Percentiles rank a stretch among this genome's conserved stretches.
phyloP scores from a whole-genome alignment of 2,888 invertebrate genomes.

The Fragum fragum region DNA sequence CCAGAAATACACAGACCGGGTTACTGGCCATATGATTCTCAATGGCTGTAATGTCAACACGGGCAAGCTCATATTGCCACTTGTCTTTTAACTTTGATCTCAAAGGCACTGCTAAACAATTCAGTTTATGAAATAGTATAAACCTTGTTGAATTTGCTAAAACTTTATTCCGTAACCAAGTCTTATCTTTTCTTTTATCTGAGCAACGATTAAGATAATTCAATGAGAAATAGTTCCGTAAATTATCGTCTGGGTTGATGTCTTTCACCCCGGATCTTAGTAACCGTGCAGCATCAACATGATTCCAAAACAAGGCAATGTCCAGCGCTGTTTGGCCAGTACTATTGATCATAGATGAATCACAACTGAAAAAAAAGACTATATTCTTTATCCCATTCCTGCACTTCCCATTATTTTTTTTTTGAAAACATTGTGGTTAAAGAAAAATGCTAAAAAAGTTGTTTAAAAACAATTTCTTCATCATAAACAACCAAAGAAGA shows the following conservation, averaged over 20 bases:
- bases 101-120: slow-evolving; percentile 70
- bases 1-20: slow-evolving; percentile 81
- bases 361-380: slow-evolving; percentile 74
- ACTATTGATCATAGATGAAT: slow-evolving; percentile 78
- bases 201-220: slow-evolving; percentile 83
- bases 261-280: slow-evolving; percentile 68
- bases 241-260: slow-evolving; percentile 70
- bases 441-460: no score
- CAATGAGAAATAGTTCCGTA: slow-evolving; percentile 82
- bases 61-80: slow-evolving; percentile 68
- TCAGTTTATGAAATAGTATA: slow-evolving; percentile 81
- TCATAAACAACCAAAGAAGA: no score
- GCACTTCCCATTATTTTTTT: no score
- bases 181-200: slow-evolving; percentile 81
- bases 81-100: slow-evolving; percentile 49
- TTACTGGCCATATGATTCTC: slow-evolving; percentile 69
- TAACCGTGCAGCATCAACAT: slow-evolving; percentile 73
- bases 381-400: not conserved
- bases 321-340: slow-evolving; percentile 86
- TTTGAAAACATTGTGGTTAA: no score
- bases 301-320: slow-evolving; percentile 85
- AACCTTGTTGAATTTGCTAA: slow-evolving; percentile 76
- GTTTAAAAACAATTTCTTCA: no score
- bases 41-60: slow-evolving; percentile 73
- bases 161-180: slow-evolving; percentile 79